These are phyloP conservation scores for Euthynnus affinis DNA, from an alignment of 2,797 vertebrate genomes.

Conservation along the genomic window DNA sequence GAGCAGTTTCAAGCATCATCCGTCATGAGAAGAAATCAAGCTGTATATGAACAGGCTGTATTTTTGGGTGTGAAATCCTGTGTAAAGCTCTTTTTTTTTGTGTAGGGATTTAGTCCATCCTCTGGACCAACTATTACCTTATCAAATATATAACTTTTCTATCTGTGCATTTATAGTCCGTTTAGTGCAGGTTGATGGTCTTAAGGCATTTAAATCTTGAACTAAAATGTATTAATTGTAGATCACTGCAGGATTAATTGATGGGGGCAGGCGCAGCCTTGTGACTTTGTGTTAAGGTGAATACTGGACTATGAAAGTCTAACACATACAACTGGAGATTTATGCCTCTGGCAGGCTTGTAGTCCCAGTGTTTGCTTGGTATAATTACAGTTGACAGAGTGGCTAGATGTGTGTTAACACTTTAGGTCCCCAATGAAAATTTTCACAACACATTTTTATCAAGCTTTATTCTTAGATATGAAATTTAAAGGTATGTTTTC, in stretches of 20 bases:
- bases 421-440: not conserved
- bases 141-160: constrained; percentile 29
- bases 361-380: constrained; percentile 12
- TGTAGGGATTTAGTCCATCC: constrained; percentile 40
- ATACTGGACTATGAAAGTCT: constrained; percentile 9
- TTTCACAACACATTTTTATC: not conserved
- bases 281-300: constrained; percentile 19
- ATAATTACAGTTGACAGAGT: not conserved
- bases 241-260: constrained; percentile 24
- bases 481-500: not conserved
- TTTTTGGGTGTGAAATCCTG: constrained; percentile 48
- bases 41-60: constrained; percentile 34
- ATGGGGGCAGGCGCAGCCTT: constrained; percentile 57
- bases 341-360: constrained; percentile 8
- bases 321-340: not conserved
- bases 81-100: constrained; percentile 28
- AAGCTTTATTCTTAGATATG: not conserved
- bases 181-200: constrained; percentile 84
- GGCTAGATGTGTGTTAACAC: constrained; percentile 2
- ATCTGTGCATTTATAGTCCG: constrained; percentile 29
- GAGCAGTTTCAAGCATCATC: constrained; percentile 33
- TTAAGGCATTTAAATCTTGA: constrained; percentile 4
- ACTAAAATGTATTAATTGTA: not conserved
- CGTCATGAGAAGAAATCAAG: constrained; percentile 27
- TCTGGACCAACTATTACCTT: constrained; percentile 38